Evolutionary conservation across 2,888 invertebrate genomes (phyloP).

Genomic region (Willowsia nigromaculata): DNA sequence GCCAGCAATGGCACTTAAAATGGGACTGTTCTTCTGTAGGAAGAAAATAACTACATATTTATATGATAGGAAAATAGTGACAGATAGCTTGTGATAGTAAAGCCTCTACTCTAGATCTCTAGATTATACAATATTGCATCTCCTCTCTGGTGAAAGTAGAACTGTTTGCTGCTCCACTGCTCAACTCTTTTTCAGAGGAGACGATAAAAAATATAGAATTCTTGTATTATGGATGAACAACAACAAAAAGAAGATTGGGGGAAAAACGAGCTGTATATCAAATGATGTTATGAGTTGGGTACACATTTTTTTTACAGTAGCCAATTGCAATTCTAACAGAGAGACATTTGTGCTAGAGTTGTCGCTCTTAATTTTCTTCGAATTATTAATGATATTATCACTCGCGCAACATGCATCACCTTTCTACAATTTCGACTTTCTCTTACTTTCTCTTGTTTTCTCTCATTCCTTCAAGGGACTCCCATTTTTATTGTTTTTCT

Average conservation of each 20-base stretch:
- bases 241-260: no score
- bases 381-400: not conserved
- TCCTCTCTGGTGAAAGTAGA: no score
- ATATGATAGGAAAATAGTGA: no score
- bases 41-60: no score
- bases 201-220: not conserved
- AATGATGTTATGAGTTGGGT: no score
- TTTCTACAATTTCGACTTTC: not conserved
- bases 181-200: not conserved
- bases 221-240: not conserved
- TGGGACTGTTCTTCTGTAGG: conserved; percentile 55
- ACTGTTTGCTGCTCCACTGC: no score
- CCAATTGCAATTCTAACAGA: not conserved
- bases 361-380: not conserved
- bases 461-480: no score
- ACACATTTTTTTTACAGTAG: not conserved
- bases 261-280: no score
- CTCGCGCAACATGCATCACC: not conserved
- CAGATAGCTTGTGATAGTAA: no score
- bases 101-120: no score
- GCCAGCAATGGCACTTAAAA: conserved; percentile 62
- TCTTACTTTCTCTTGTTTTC: not conserved
- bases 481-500: no score
- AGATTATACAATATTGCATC: not conserved
- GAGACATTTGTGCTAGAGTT: not conserved